Base-by-base conservation (phyloP, 2,113 vertebrate genomes). In the Prionailurus viverrinus region DNA sequence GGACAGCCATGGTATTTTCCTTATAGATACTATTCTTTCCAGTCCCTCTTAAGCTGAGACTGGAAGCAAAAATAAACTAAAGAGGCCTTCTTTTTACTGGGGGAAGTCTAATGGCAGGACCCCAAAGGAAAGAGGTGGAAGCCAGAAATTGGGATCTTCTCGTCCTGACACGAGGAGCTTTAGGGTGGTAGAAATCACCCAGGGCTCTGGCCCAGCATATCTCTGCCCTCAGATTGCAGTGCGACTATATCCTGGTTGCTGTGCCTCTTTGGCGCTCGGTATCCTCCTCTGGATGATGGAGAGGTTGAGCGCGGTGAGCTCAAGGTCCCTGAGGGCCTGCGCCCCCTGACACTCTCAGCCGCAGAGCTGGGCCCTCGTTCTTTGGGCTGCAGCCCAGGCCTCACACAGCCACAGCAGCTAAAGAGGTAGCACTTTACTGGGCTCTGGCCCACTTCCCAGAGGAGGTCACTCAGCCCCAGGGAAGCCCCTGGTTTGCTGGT, bases 401-500 rank as follows among this genome's bases (percentile, higher is more conserved):
- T 93, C 86, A 82, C 8, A 33, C n/a, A 85, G 29, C 55, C 51
- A 5, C 41, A 45, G 92, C 41, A 45, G 41, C 74, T 94, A 39
- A 85, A 86, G 84, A 89, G 78, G 58, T 45, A 89, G 61, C 0
- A 0, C 58, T 89, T 81, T 81, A 3, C 68, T 61, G 71, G 21
- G n/a, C 81, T 3, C 61, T 96, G 84, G 58, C 25, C 71, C 16
- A 15, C 5, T 81, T 97, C 86, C 96, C 89, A 58, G 94, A 86
- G 66, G 79, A 73, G 69, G 90, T 82, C 86, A 78, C 66, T 88
- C 51, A 1, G 88, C 74, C 86, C 81, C 51, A 65, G 89, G 86
- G 83, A 96, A 98, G 95, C 83, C 86, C 93, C 88, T 83, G 48
- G 74, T 88, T 95, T 95, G 31, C 85, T 89, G 68, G 76, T 97